Percentiles rank a stretch among this genome's conserved stretches.
Evolutionary conservation across 1,140 invertebrate genomes (phyloP).

Genomic region (Trachymyrmex septentrionalis): DNA sequence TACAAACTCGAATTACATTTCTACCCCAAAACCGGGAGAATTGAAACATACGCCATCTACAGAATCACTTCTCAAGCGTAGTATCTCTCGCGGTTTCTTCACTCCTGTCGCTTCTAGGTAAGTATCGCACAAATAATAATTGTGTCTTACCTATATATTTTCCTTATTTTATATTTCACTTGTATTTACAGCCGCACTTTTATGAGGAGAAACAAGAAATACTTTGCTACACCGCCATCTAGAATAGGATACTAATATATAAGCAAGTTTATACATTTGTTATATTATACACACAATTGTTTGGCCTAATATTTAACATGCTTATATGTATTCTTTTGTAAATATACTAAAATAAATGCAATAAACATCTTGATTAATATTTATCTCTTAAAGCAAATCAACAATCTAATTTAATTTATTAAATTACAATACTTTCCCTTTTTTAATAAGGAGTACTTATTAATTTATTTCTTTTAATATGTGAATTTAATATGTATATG

Average conservation of each 20-base stretch:
- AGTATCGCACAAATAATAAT: background rate
- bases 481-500: background rate
- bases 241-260: constrained; percentile 77
- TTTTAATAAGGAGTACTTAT: background rate
- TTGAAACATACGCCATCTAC: constrained; percentile 87
- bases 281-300: constrained; percentile 24
- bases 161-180: background rate
- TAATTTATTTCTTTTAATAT: background rate
- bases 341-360: constrained; percentile 29
- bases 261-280: constrained; percentile 49
- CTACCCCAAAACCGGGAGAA: constrained; percentile 80
- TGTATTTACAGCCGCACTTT: constrained; percentile 81
- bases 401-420: background rate
- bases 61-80: constrained; percentile 86
- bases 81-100: constrained; percentile 82
- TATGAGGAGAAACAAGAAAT: constrained; percentile 84
- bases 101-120: constrained; percentile 83
- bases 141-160: background rate
- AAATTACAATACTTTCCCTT: background rate
- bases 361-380: background rate
- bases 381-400: background rate
- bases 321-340: constrained; percentile 55
- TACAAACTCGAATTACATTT: constrained; percentile 74
- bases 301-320: constrained; percentile 24
- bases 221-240: constrained; percentile 84